Evolutionary conservation across 23 tunicate species (phyloP).

Genomic region (Halocynthia aurantium): DNA sequence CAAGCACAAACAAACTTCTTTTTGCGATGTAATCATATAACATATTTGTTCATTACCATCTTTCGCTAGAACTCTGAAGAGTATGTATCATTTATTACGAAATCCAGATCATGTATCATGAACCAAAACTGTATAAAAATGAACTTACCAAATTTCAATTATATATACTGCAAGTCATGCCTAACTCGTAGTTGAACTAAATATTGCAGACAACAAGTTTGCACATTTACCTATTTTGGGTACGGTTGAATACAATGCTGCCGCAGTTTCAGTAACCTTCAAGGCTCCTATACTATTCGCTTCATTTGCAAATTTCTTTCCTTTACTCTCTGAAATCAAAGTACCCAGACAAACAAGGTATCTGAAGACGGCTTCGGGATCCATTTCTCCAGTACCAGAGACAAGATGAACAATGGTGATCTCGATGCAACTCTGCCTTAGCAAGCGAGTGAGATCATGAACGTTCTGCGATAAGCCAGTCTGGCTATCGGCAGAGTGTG

Average conservation of each 20-base stretch:
- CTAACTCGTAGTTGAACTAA: neutral
- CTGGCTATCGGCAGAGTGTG: neutral
- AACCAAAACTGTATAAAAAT: too few relatives aligned
- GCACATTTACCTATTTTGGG: slow-evolving; percentile 22
- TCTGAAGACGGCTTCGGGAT: slow-evolving; percentile 56
- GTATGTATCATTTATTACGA: too few relatives aligned
- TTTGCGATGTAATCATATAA: too few relatives aligned
- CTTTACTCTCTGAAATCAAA: slow-evolving; percentile 21
- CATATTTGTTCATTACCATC: too few relatives aligned
- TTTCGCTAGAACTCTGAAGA: too few relatives aligned
- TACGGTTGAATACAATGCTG: neutral
- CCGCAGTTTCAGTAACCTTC: slow-evolving; percentile 21
- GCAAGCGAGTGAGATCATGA: neutral
- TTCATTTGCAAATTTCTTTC: slow-evolving; percentile 16
- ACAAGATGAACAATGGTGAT: slow-evolving; percentile 22
- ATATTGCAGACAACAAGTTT: slow-evolving; percentile 3
- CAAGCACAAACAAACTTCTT: too few relatives aligned
- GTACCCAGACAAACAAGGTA: slow-evolving; percentile 59
- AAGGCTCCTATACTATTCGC: slow-evolving; percentile 33
- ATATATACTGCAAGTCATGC: neutral
- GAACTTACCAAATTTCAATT: too few relatives aligned
- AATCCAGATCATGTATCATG: too few relatives aligned
- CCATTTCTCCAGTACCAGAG: neutral
- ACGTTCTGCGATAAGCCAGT: neutral
- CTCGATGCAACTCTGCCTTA: slow-evolving; percentile 11